Evolutionary conservation across 2,797 vertebrate species (phyloP).

Genomic region (Galaxias olidus): DNA sequence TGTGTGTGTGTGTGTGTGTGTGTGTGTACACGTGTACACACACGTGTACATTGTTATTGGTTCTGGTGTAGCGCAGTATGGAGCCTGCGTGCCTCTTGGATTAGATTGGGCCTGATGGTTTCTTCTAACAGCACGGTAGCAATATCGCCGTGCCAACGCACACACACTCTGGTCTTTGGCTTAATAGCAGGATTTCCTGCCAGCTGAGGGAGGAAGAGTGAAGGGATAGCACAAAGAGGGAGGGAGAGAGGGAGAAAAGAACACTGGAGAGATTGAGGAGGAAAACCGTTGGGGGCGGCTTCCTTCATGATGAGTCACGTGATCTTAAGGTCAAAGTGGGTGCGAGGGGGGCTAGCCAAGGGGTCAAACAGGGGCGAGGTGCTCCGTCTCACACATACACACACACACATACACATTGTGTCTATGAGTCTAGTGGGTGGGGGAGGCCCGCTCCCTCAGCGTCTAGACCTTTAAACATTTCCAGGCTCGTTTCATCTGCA

Average conservation of each 20-base stretch:
- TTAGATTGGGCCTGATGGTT: too few species aligned
- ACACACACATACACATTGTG: neutral
- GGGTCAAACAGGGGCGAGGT: neutral
- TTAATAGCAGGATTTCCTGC: neutral
- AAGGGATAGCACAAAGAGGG: neutral
- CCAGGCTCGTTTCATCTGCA: neutral
- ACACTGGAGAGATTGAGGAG: slow-evolving; percentile 6
- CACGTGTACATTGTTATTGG: neutral
- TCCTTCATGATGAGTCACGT: slow-evolving; percentile 25
- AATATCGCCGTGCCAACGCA: neutral
- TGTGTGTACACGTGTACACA: slow-evolving; percentile 3
- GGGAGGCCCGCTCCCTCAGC: neutral
- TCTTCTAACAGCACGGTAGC: neutral
- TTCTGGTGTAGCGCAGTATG: neutral
- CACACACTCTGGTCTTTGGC: neutral
- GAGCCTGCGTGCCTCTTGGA: neutral
- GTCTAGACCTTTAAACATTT: slow-evolving; percentile 11
- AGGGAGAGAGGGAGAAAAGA: neutral
- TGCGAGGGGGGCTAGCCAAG: slow-evolving; percentile 3
- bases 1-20: slow-evolving; percentile 17
- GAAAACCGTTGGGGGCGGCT: slow-evolving; percentile 45
- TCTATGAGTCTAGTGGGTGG: neutral
- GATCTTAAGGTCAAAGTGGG: slow-evolving; percentile 8
- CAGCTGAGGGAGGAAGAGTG: slow-evolving; percentile 19
- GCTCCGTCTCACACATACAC: neutral